These are phyloP conservation scores for Pseudochirops corinnae DNA, from an alignment of 2,797 vertebrate genomes.

Conservation along the genomic window DNA sequence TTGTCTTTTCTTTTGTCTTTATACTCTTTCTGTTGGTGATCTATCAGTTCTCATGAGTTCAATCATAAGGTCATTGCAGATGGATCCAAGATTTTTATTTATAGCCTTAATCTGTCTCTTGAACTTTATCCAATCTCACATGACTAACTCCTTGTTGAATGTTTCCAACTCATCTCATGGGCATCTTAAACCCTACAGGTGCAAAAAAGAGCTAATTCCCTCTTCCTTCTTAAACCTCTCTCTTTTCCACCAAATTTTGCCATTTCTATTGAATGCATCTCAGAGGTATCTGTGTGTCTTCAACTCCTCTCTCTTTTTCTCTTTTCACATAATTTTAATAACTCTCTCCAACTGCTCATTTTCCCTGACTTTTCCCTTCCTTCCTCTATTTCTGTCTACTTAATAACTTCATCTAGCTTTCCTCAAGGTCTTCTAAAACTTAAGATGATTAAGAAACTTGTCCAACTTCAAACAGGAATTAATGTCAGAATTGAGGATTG, in stretches of 20 bases:
- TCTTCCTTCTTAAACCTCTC: not conserved
- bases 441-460: conserved; percentile 44
- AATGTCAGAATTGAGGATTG: conserved; percentile 24
- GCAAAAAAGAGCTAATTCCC: not conserved
- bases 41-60: not conserved
- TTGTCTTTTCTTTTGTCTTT: not conserved
- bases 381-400: conserved; percentile 14
- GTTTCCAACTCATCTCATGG: not conserved
- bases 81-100: not conserved
- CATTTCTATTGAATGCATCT: conserved; percentile 35
- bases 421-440: conserved; percentile 46
- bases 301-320: not conserved
- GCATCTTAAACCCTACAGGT: not conserved
- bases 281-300: conserved; percentile 38
- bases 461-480: conserved; percentile 19
- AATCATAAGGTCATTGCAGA: not conserved
- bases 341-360: conserved; percentile 18
- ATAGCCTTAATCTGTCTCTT: not conserved
- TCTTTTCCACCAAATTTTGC: not conserved
- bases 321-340: conserved; percentile 32
- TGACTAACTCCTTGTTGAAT: not conserved
- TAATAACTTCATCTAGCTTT: not conserved
- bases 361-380: not conserved
- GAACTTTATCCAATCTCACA: not conserved
- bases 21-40: not conserved